Base-by-base conservation (phyloP, 2,888 invertebrate genomes). In the Drosophila cracens region DNA sequence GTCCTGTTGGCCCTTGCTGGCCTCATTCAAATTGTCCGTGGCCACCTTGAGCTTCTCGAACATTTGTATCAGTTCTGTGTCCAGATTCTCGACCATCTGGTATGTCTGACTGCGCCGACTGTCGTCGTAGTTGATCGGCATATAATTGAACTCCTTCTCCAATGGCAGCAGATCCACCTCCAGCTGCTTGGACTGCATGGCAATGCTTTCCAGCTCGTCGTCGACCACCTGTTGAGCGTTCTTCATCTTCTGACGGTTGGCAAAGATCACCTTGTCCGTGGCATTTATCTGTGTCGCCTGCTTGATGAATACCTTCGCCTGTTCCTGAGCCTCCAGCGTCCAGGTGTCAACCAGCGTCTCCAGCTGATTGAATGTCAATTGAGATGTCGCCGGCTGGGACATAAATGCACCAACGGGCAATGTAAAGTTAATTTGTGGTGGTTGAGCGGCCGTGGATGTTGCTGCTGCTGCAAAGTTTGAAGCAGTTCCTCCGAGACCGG, bases 231-330 rank as follows among this genome's bases (percentile, higher is more conserved):
- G 96, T 89, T 99, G 98, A 82, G 98, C 98, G 57, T 96, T 94
- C 92, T 98, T 97, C 0, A 99, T 98, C 94, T 98, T 98, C 79
- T 98, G 98, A 27, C 98, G 98, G 92, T 99, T 99, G 31, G 96
- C 95, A 64, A 98, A 97, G 2, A 99, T 94, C 48, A 98, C 94
- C 76, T 97, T 95, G 92, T 99, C 99, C 99, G 99, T 99, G 0
- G 97, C 97, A 93, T 99, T 99, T 66, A 99, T 96, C 93, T 98
- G 98, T 5, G 97, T 97, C 0, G 99, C 98, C 92, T 99, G 99
- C 92, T 98, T 97, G 71, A 98, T 95, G 92, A 99, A 99, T 0
- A 96, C 95, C 91, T 97, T 97, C 92, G 98, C 98, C 91, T 98
- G 98, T 81, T 98, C 98, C 81, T 98, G 98, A 46, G 99, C 92